phyloP scores from a whole-genome alignment of 92 coral and sea anemone species.

The Micromussa lordhowensis region DNA sequence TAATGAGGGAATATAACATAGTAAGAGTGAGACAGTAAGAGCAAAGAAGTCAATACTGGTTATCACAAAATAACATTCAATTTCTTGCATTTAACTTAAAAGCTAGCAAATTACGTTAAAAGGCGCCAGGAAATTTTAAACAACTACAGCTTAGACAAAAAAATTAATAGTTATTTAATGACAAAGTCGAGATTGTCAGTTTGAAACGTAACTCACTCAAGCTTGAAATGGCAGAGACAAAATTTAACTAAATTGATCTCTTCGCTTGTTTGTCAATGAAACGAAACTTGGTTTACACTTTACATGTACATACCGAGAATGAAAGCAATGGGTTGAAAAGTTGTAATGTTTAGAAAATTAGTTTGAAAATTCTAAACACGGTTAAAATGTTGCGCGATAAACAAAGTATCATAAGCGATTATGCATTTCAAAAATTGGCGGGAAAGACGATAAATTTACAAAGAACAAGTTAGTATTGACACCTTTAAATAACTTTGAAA shows the following conservation, averaged over 20 bases:
- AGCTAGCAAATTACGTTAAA: too few species aligned
- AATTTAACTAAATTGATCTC: neutral
- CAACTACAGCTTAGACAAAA: neutral
- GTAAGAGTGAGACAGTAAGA: too few species aligned
- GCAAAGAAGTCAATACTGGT: too few species aligned
- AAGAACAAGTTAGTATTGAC: neutral
- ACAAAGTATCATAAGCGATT: neutral
- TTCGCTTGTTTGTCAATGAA: neutral
- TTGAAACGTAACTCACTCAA: neutral
- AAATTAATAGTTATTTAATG: neutral
- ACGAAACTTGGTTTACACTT: neutral
- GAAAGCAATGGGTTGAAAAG: neutral
- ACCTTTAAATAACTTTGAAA: neutral
- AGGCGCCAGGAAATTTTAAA: neutral
- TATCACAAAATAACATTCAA: too few species aligned
- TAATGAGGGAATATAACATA: too few species aligned
- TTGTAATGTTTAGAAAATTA: too few species aligned
- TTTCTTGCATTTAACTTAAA: too few species aligned
- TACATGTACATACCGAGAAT: neutral
- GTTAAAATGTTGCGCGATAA: too few species aligned
- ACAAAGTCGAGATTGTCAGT: neutral
- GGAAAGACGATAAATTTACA: neutral
- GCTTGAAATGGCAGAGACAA: neutral
- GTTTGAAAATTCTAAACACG: too few species aligned
- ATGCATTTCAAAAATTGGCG: neutral